These are phyloP conservation scores for Syngnathus floridae DNA, from an alignment of 2,113 vertebrate genomes.

Conservation along the genomic window DNA sequence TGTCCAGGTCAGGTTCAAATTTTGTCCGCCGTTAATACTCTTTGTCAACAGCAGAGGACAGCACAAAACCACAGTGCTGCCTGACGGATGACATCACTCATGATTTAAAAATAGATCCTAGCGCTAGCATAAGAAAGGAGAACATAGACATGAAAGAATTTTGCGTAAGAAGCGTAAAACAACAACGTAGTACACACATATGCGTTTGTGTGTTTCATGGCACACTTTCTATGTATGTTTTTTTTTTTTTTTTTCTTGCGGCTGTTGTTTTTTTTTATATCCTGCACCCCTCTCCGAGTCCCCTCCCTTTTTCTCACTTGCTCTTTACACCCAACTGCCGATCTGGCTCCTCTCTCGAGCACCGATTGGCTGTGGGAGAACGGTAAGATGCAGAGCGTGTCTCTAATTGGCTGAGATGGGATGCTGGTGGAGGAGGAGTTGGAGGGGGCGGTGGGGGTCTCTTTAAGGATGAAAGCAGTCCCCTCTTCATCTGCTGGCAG, in stretches of 20 bases:
- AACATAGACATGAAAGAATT: background rate
- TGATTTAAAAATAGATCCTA: conserved; percentile 5
- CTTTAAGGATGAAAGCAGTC: conserved; percentile 50
- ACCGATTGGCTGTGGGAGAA: conserved; percentile 68
- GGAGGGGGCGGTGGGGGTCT: conserved; percentile 45
- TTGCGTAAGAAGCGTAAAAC: background rate
- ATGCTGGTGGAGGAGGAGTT: conserved; percentile 39
- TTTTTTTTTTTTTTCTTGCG: conserved; percentile 12
- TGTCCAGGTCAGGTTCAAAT: conserved; percentile 76
- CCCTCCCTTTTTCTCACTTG: conserved; percentile 37
- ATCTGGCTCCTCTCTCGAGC: conserved; percentile 30
- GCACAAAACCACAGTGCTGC: conserved; percentile 1
- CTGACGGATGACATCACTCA: conserved; percentile 2
- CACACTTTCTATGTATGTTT: conserved; percentile 4
- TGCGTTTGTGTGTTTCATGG: conserved; percentile 31
- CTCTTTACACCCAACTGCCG: conserved; percentile 43
- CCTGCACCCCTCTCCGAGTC: conserved; percentile 7
- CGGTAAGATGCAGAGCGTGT: conserved; percentile 60
- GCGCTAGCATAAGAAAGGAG: background rate
- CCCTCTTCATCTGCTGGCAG: conserved; percentile 49
- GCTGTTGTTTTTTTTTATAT: conserved; percentile 46
- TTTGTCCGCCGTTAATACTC: conserved; percentile 14
- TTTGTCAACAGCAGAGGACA: conserved; percentile 31
- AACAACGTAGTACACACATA: background rate
- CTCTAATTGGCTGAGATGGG: conserved; percentile 62